Evolutionary conservation across 2,888 invertebrate species (phyloP).

Genomic region (Philhelius pedissequus): DNA sequence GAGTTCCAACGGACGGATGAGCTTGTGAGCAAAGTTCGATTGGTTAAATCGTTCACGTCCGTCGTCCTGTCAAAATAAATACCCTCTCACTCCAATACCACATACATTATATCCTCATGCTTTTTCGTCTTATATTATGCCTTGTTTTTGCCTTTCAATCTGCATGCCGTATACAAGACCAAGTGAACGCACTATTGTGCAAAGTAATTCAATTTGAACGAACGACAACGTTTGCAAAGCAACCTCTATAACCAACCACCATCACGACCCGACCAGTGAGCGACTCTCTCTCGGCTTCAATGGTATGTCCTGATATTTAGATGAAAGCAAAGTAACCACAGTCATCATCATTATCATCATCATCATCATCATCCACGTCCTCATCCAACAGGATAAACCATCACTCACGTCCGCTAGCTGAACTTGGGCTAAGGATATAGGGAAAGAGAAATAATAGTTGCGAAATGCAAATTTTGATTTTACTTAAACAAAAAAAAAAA

Average conservation of each 20-base stretch:
- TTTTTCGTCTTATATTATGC: neutral
- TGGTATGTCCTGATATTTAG: constrained; percentile 29
- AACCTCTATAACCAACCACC: constrained; percentile 8
- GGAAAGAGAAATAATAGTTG: constrained; percentile 18
- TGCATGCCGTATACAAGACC: neutral
- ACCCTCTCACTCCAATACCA: constrained; percentile 26
- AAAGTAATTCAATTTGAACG: constrained; percentile 58
- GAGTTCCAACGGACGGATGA: neutral
- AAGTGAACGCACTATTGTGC: constrained; percentile 38
- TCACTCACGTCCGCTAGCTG: constrained; percentile 28
- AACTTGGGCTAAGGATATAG: neutral
- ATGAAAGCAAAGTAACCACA: constrained; percentile 48
- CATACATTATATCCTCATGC: neutral
- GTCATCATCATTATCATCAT: constrained; percentile 29
- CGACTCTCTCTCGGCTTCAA: neutral
- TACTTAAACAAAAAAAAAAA: neutral
- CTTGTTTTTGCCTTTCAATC: neutral
- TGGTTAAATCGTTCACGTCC: constrained; percentile 52
- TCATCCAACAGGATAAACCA: constrained; percentile 55
- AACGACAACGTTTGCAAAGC: constrained; percentile 47
- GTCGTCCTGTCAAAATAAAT: constrained; percentile 59
- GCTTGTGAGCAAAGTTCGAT: constrained; percentile 41
- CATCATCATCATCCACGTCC: constrained; percentile 42
- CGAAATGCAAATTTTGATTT: constrained; percentile 52
- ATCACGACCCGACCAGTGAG: neutral